Evolutionary conservation across 2,113 vertebrate species (phyloP), one percentile per base, ranked within the genome.

Genomic region (Coturnix japonica): DNA sequence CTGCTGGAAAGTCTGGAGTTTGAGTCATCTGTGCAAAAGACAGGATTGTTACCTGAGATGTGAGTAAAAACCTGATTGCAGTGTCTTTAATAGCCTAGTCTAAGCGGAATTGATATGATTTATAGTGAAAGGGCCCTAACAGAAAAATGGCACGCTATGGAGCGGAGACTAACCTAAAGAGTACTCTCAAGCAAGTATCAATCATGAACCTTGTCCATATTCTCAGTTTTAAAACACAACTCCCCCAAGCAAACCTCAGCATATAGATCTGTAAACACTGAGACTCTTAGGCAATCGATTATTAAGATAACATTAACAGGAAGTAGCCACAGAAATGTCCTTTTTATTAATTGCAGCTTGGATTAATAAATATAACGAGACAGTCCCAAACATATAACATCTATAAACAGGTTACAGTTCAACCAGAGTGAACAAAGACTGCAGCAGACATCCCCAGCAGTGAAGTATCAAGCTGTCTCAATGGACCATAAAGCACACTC

Each of bases 241-340:
- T 26, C 26, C 30, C 17, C 30, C 17, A 30, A 56, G 13, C 6
- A 56, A 31, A 14, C 60, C 43, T 66, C 67, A 25, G 37, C 60
- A 4, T 22, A 12, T 5, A 71, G 17, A 35, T 80, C 17, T 51
- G 6, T 44, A 64, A 57, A 11, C 2, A 64, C 37, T 39, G 51
- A 89, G 85, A 56, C 7, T 21, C 19, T 54, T 28, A 65, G 56
- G 22, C 37, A 89, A 63, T 28, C 9, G 63, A 8, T 73, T 66
- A 13, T 2, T 33, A 74, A 93, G 11, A 53, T 1, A 44, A 47
- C 6, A 59, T 16, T 18, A 71, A 78, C 2, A 41, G 16, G 7
- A 81, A 60, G 59, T 37, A 25, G 3, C 9, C 37, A 37, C 11
- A 26, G 81, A n/a, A 0, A 0, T 1, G 1, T 22, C 16, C 31